A percentile compares a stretch with the other conserved stretches of the same genome.
Conservation (phyloP, 2,797 vertebrate genomes). For the Peromyscus aztecus region DNA sequence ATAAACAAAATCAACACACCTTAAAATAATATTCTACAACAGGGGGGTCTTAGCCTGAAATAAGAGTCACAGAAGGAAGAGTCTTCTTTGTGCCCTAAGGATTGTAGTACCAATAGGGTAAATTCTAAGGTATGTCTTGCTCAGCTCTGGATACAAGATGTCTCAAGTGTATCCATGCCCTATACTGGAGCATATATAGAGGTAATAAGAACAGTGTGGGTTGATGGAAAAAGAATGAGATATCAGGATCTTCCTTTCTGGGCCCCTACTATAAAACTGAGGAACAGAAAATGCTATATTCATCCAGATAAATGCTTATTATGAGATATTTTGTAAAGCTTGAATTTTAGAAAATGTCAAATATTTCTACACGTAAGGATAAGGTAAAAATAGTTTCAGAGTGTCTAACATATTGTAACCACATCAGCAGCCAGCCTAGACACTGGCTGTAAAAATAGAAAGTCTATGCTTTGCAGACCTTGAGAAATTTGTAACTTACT, state of each 20-base stretch:
- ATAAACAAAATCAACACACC: too few relatives aligned
- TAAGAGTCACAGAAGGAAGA: neutral
- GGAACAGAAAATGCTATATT: neutral
- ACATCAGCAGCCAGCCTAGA: neutral
- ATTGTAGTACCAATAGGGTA: neutral
- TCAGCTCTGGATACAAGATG: neutral
- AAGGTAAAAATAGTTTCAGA: neutral
- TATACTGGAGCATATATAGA: neutral
- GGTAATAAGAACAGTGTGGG: neutral
- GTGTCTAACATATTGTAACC: neutral
- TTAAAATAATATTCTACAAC: too few relatives aligned
- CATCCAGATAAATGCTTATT: neutral
- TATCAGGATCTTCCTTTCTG: neutral
- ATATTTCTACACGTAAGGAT: neutral
- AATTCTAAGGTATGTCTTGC: neutral
- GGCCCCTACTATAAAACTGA: neutral
- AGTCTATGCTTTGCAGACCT: neutral
- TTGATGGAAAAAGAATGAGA: neutral
- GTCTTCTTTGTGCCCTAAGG: neutral
- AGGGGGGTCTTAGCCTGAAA: neutral
- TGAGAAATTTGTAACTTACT: neutral
- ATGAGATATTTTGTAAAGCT: neutral
- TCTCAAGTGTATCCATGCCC: neutral
- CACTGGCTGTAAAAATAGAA: neutral
- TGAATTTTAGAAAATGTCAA: neutral